phyloP scores from a whole-genome alignment of 2,888 invertebrate species.

The Mallateleia sp. region DNA sequence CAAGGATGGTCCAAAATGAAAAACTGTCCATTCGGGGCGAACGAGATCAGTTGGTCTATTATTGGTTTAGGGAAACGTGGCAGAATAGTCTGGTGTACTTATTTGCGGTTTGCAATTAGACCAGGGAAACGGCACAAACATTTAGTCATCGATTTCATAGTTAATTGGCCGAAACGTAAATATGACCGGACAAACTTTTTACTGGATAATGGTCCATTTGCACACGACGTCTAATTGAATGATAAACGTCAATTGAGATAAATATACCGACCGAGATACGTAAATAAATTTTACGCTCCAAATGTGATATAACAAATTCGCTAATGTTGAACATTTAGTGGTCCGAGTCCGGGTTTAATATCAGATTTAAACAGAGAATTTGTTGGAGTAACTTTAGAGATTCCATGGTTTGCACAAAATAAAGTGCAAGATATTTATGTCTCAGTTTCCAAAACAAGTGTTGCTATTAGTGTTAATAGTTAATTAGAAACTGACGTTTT shows the following conservation, averaged over 20 bases:
- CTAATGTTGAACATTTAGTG: background rate
- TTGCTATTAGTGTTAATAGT: no score
- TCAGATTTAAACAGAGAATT: no score
- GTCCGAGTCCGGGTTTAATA: no score
- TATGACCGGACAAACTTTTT: background rate
- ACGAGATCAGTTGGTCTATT: background rate
- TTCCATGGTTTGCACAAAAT: no score
- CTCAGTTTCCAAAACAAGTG: no score
- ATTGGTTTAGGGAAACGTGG: background rate
- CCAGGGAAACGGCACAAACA: background rate
- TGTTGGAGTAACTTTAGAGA: no score
- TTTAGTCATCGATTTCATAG: background rate
- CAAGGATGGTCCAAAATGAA: slow-evolving; percentile 3
- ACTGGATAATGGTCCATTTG: background rate
- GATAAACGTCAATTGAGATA: slow-evolving; percentile 2
- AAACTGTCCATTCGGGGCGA: background rate
- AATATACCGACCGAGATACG: slow-evolving; percentile 9
- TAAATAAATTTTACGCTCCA: slow-evolving; percentile 20
- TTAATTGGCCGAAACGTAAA: slow-evolving; percentile 16
- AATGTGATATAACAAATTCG: background rate
- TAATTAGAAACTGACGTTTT: no score
- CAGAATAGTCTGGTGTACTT: background rate
- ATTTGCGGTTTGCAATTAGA: slow-evolving; percentile 16
- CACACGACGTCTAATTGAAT: background rate
- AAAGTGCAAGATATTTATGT: no score